Evolutionary conservation across 2,113 vertebrate species (phyloP), one percentile per base, ranked within the genome.

Genomic region (Etheostoma cragini): DNA sequence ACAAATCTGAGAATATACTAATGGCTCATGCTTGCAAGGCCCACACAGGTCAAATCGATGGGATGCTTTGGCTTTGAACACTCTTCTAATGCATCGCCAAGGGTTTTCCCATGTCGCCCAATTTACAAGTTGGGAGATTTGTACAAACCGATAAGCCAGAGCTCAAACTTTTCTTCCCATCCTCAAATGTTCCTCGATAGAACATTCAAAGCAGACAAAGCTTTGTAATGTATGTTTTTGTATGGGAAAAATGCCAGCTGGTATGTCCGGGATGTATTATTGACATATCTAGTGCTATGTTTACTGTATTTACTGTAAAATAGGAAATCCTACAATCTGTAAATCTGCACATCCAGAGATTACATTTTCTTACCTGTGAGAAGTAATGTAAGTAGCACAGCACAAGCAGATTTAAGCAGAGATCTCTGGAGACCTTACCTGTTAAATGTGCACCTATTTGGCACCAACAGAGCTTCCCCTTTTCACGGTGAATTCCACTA

Each of bases 31-130:
- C 91, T 93, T 87, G 89, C 60, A 26, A 85, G 88, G 89, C 93
- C 94, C 91, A 94, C 93, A 91, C 88, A 92, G 94, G 94, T 95
- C 93, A 94, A 89, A 95, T 94, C 94, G 85, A 94, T 94, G 90
- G 66, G 86, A 75, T 87, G 86, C 90, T 89, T 84, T 84, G 71
- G 88, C 92, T 88, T 84, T 90, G 82, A 89, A 81, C 86, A 77
- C 81, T 86, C 80, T 88, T 92, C 78, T 94, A 86, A 94, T 92
- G 86, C 85, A 88, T 91, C 93, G 92, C 93, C 93, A 94, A 89
- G 86, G 92, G 92, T 93, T 93, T 89, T 89, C 87, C 90, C 88
- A 89, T 86, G 89, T 87, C 52, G 69, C 76, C 90, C 90, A 93
- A 91, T 94, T 94, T 94, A 90, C 91, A 91, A 91, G 88, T 92